A percentile compares a stretch with the other conserved stretches of the same genome.
Evolutionary conservation across 2,113 vertebrate genomes (phyloP).

Genomic region (Campylomormyrus tamandua): DNA sequence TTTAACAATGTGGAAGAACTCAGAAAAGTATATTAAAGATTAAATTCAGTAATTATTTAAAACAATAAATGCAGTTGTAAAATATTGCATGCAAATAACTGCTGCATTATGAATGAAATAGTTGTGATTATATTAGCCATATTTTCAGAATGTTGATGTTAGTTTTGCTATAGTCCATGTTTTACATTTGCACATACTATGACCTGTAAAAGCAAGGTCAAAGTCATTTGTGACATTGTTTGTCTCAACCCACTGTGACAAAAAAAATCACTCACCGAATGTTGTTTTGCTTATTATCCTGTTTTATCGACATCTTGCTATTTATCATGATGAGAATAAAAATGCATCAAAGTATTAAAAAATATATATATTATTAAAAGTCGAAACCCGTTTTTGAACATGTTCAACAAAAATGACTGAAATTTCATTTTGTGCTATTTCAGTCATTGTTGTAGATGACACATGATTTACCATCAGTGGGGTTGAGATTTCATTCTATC

Average conservation of each 20-base stretch:
- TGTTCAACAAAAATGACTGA: not conserved
- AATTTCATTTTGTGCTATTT: not conserved
- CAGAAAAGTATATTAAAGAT: not conserved
- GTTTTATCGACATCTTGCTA: not conserved
- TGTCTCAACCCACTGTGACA: not conserved
- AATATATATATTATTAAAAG: not conserved
- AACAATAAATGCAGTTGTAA: not conserved
- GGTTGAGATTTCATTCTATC: not conserved
- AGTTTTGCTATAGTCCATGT: not conserved
- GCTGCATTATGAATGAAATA: not conserved
- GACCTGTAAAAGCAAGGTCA: not conserved
- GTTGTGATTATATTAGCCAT: not conserved
- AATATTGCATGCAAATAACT: not conserved
- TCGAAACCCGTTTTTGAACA: not conserved
- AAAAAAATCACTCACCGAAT: not conserved
- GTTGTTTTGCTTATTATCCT: not conserved
- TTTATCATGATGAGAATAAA: not conserved
- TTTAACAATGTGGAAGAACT: not conserved
- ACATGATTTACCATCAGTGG: slow-evolving; percentile 12
- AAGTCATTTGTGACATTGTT: not conserved
- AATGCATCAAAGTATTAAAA: not conserved
- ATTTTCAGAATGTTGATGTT: not conserved
- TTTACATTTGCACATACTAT: not conserved
- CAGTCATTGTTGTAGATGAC: slow-evolving; percentile 4
- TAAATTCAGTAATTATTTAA: not conserved